Evolutionary conservation across 2,113 vertebrate genomes (phyloP).

Genomic region (Ginglymostoma cirratum): DNA sequence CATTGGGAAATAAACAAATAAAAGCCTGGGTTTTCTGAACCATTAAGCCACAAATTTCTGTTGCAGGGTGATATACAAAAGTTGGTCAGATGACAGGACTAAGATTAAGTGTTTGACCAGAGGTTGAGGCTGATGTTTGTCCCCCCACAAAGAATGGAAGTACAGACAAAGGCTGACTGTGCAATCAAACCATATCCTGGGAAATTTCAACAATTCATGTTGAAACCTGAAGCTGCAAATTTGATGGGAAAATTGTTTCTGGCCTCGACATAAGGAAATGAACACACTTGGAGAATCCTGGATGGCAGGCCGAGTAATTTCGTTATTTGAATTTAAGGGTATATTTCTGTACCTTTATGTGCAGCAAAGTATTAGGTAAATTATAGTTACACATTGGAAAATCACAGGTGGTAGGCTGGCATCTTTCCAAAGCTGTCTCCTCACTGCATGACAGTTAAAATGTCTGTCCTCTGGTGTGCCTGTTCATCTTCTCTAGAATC

Average conservation of each 20-base stretch:
- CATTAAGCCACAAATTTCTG: background rate
- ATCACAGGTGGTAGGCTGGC: background rate
- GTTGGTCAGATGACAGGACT: background rate
- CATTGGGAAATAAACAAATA: background rate
- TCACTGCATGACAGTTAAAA: background rate
- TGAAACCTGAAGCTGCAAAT: background rate
- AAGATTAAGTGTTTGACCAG: background rate
- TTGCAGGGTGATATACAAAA: background rate
- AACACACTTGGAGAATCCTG: background rate
- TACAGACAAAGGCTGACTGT: background rate
- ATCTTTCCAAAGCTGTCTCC: background rate
- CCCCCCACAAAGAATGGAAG: background rate
- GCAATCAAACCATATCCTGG: background rate
- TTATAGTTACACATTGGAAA: background rate
- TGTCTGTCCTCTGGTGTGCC: background rate
- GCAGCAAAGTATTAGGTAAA: no score
- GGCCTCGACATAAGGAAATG: background rate
- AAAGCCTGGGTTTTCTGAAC: background rate
- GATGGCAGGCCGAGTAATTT: background rate
- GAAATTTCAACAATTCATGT: background rate
- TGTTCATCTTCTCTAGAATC: background rate
- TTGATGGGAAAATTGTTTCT: background rate
- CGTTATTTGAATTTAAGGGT: background rate
- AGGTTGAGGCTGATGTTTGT: background rate
- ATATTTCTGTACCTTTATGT: background rate